These are phyloP conservation scores for Auanema freiburgensis DNA, from an alignment of 2,888 invertebrate genomes.

Conservation along the genomic window DNA sequence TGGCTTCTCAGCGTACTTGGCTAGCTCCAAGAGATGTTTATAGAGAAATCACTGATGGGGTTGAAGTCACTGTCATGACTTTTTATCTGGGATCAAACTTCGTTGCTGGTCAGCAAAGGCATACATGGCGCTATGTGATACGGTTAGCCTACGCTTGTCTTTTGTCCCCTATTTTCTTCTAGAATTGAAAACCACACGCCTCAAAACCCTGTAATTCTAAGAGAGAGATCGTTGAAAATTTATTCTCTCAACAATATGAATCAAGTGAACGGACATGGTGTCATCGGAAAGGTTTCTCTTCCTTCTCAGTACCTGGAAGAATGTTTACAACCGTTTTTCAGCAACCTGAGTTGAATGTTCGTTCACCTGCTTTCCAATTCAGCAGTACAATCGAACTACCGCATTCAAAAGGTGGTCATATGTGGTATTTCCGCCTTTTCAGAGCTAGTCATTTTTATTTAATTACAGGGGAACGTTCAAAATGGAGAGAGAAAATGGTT, in stretches of 20 bases:
- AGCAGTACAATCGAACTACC: conserved; percentile 51
- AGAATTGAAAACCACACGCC: conserved; percentile 39
- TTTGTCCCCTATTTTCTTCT: neutral
- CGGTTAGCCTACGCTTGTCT: conserved; percentile 66
- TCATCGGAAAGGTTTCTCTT: conserved; percentile 36
- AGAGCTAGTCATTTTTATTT: neutral
- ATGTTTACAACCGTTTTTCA: conserved; percentile 22
- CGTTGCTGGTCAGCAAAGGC: conserved; percentile 58
- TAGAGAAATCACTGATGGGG: conserved; percentile 91
- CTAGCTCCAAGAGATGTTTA: conserved; percentile 48
- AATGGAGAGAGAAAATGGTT: conserved; percentile 94
- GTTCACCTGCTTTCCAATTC: conserved; percentile 53
- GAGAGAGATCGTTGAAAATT: conserved; percentile 45
- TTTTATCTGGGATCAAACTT: conserved; percentile 80
- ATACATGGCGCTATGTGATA: conserved; percentile 92
- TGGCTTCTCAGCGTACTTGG: conserved; percentile 39
- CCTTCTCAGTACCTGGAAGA: neutral
- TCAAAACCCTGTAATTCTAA: conserved; percentile 36
- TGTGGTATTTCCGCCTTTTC: conserved; percentile 76
- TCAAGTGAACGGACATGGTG: conserved; percentile 49
- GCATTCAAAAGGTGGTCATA: conserved; percentile 78
- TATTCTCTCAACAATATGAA: conserved; percentile 55
- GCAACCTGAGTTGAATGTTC: conserved; percentile 47
- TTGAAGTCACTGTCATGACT: conserved; percentile 94
- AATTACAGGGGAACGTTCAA: conserved; percentile 86